Evolutionary conservation across 1,140 invertebrate genomes (phyloP), one percentile per base, ranked within the genome.

Genomic region (Homarus americanus): DNA sequence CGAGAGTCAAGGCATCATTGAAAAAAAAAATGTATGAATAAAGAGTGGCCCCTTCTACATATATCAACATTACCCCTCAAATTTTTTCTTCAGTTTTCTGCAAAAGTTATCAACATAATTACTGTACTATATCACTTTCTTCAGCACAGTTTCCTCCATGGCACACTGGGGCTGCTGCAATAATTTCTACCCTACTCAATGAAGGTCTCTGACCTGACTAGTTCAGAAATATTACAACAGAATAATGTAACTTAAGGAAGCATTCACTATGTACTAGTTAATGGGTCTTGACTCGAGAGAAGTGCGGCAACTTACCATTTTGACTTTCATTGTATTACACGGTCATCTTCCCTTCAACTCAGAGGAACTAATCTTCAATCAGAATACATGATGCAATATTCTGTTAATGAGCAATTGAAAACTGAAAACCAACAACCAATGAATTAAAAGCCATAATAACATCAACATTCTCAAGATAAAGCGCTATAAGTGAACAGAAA

Each of bases 391-490:
- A 2, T 78, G 32, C 32, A 44, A 78, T 79, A 49, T 79, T 44
- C 76, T 79, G 40, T 44, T 79, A 79, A 79, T 44, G 40, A 79
- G 40, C 40, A 79, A 49, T 49, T 79, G 24, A 79, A 79, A 79
- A 79, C n/a, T 49, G n/a, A 79, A n/a, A 79, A 9, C 40, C 44
- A 83, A 83, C n/a, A 38, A 83, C 40, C 53, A 82, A 82, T 82
- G 80, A 83, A 28, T 69, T 36, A 83, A 53, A 83, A 66, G 82
- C 53, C 38, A 66, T 82, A 66, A 80, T 79, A 69, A 69, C 76
- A 79, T 79, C 76, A 79, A 79, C 76, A 79, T 79, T 79, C 76
- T 79, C 76, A 79, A 44, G 40, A 79, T 79, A 40, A 79, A 83
- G 63, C 63, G 34, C 40, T 66, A 69, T 17, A 15, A 69, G n/a